Conservation (phyloP, 2,113 vertebrate species). For the Heteronetta atricapilla region DNA sequence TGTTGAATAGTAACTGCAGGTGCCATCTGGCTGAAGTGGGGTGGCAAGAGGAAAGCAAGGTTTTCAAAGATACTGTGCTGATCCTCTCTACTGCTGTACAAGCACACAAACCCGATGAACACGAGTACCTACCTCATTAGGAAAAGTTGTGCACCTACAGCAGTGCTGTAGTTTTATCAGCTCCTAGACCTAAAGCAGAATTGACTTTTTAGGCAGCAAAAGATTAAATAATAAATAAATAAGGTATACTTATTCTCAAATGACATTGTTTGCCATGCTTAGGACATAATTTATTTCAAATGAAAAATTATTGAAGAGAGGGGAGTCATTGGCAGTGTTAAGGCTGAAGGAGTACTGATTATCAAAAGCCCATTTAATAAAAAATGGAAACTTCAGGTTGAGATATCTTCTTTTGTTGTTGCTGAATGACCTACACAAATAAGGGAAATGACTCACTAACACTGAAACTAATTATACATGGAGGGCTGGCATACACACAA, state of each 20-base stretch:
- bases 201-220: not conserved
- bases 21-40: not conserved
- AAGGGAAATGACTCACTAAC: conserved; percentile 34
- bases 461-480: not conserved
- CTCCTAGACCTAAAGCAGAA: not conserved
- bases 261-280: accelerated
- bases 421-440: not conserved
- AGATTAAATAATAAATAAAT: not conserved
- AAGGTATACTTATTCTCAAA: not conserved
- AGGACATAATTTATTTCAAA: not conserved
- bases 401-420: not conserved
- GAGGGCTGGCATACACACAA: not conserved
- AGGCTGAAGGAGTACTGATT: not conserved
- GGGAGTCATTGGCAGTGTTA: not conserved
- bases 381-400: not conserved
- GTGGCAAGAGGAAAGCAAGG: not conserved
- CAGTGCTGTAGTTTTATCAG: not conserved
- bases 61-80: not conserved
- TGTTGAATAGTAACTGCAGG: not conserved
- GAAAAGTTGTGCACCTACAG: not conserved
- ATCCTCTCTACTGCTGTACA: not conserved
- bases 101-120: not conserved
- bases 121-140: not conserved
- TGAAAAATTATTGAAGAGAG: not conserved
- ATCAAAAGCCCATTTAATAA: not conserved